Evolutionary conservation across 64 coral and sea anemone genomes (phyloP).

Genomic region (Dendronephthya gigantea): DNA sequence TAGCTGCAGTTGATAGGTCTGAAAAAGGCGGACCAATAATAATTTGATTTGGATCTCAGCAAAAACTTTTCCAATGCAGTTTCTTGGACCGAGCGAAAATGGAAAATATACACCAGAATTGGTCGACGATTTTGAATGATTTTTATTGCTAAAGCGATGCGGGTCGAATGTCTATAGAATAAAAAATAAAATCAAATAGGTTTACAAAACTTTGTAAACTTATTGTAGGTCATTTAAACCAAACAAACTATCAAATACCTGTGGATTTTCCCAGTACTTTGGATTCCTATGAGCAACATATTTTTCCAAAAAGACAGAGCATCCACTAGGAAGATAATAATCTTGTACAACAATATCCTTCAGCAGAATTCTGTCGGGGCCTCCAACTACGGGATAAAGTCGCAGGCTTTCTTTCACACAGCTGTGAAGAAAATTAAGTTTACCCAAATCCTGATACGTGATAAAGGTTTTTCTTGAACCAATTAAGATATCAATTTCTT

Average conservation of each 20-base stretch:
- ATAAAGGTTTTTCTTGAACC: too few species aligned
- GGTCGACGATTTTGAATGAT: not conserved
- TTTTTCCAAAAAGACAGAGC: not conserved
- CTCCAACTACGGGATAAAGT: too few species aligned
- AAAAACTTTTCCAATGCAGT: conserved; percentile 49
- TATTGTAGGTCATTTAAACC: not conserved
- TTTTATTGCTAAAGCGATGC: too few species aligned
- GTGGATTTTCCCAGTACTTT: conserved; percentile 13
- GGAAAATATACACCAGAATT: conserved; percentile 39
- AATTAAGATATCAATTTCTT: too few species aligned
- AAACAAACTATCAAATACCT: conserved; percentile 12
- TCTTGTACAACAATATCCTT: too few species aligned
- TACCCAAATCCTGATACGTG: too few species aligned
- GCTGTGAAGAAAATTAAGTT: too few species aligned
- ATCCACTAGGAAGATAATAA: not conserved
- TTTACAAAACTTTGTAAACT: too few species aligned
- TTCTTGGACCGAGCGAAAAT: conserved; percentile 44
- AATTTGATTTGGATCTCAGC: conserved; percentile 18
- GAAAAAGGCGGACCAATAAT: conserved; percentile 36
- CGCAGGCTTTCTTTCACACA: too few species aligned
- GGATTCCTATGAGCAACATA: conserved; percentile 3
- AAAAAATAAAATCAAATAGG: too few species aligned
- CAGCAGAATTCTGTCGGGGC: too few species aligned
- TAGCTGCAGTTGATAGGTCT: conserved; percentile 30
- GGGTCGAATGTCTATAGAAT: too few species aligned